These are phyloP conservation scores for Pterocles orientalis DNA, from an alignment of 2,113 vertebrate genomes.

Conservation along the genomic window DNA sequence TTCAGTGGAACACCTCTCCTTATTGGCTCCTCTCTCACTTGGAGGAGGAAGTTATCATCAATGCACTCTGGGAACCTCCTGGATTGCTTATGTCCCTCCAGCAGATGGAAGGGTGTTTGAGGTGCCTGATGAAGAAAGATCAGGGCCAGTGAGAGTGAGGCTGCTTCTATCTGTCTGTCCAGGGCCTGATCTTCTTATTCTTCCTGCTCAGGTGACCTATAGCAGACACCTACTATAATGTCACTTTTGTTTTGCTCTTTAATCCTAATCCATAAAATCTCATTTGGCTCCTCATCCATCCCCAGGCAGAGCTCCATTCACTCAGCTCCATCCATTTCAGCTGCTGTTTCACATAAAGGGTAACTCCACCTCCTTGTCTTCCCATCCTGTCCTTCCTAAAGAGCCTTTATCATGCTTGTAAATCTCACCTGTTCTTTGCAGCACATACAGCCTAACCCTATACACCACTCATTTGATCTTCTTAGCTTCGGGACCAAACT, in stretches of 20 bases:
- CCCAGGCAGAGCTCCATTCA: background rate
- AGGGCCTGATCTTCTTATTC: background rate
- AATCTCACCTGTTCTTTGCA: background rate
- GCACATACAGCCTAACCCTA: rapidly evolving
- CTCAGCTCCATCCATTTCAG: background rate
- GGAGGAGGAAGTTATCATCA: background rate
- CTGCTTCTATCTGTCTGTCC: background rate
- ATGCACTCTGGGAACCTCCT: background rate
- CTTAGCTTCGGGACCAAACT: background rate
- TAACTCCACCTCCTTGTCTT: background rate
- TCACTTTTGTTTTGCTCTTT: background rate
- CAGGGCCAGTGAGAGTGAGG: background rate
- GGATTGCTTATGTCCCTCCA: background rate
- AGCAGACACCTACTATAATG: background rate
- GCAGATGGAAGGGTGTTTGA: background rate
- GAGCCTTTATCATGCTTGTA: background rate
- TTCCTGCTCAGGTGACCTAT: background rate
- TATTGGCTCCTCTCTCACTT: background rate
- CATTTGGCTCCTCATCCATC: background rate
- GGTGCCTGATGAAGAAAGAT: background rate
- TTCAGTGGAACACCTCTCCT: background rate
- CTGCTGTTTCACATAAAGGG: background rate
- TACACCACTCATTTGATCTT: background rate
- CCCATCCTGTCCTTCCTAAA: background rate
- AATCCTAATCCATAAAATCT: background rate